phyloP scores from a whole-genome alignment of 2,888 invertebrate genomes.

The Drosophila prolongata region DNA sequence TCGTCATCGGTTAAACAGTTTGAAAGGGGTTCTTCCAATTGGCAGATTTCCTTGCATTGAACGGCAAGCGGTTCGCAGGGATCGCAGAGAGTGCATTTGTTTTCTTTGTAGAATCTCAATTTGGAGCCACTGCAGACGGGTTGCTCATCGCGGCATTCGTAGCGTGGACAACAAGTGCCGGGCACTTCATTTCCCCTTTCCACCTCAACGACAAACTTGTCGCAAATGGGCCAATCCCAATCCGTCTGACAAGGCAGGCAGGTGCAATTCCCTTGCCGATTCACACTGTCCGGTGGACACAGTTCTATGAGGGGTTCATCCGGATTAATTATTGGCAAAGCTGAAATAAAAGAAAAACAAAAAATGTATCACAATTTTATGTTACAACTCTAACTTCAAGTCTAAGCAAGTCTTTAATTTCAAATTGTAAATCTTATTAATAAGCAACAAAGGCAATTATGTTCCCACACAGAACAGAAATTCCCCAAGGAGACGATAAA shows the following conservation, averaged over 20 bases:
- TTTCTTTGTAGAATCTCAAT: conserved; percentile 35
- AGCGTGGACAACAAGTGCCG: conserved; percentile 85
- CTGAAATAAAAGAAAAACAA: not conserved
- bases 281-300: not conserved
- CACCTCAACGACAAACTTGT: conserved; percentile 64
- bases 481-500: not conserved
- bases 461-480: not conserved
- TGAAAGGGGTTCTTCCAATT: not conserved
- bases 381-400: too few species aligned
- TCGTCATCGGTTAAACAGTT: conserved; percentile 5
- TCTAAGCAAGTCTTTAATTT: too few species aligned
- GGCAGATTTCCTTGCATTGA: conserved; percentile 13
- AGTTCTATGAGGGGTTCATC: not conserved
- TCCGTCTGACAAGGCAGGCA: conserved; percentile 53
- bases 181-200: conserved; percentile 56
- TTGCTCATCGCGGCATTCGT: conserved; percentile 80
- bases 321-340: conserved; percentile 16
- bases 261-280: too few species aligned
- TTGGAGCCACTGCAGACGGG: conserved; percentile 72
- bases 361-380: not conserved
- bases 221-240: conserved; percentile 60
- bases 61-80: conserved; percentile 51
- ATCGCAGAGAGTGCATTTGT: conserved; percentile 70
- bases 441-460: not conserved
- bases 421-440: not conserved